These are phyloP conservation scores for Ophraella communa DNA, from an alignment of 2,888 invertebrate species.

Conservation along the genomic window DNA sequence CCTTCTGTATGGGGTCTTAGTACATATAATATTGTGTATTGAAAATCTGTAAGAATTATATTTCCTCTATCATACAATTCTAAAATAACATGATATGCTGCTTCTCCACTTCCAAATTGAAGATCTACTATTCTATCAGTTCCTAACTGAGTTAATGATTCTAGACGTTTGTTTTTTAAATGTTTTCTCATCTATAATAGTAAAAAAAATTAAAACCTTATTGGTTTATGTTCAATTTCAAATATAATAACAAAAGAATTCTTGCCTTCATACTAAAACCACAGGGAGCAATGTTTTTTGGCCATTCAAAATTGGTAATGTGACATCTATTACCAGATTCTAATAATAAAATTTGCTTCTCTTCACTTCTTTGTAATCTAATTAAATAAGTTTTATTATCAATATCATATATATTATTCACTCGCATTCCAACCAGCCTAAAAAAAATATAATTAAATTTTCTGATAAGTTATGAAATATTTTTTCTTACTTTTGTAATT, in stretches of 20 bases:
- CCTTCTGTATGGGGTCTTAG: slow-evolving; percentile 90
- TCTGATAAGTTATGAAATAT: background rate
- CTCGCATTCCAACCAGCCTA: slow-evolving; percentile 88
- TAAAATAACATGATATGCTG: slow-evolving; percentile 92
- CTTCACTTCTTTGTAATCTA: slow-evolving; percentile 81
- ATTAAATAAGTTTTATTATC: slow-evolving; percentile 96
- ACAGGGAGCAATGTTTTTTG: slow-evolving; percentile 93
- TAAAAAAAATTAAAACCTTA: background rate
- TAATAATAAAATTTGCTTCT: slow-evolving; percentile 85
- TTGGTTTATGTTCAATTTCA: slow-evolving; percentile 1
- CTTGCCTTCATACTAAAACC: slow-evolving; percentile 96
- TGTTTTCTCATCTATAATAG: slow-evolving; percentile 90
- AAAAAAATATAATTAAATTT: slow-evolving; percentile 10
- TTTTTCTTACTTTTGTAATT: slow-evolving; percentile 77
- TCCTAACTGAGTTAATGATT: slow-evolving; percentile 85
- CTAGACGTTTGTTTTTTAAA: slow-evolving; percentile 92
- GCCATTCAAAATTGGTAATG: slow-evolving; percentile 96
- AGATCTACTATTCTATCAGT: slow-evolving; percentile 93
- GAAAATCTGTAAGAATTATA: slow-evolving; percentile 89
- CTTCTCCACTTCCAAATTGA: slow-evolving; percentile 93
- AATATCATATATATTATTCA: slow-evolving; percentile 97
- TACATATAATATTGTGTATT: slow-evolving; percentile 91
- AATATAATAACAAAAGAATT: background rate
- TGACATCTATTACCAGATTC: slow-evolving; percentile 96
- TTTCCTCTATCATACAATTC: slow-evolving; percentile 97